phyloP scores from a whole-genome alignment of 2,113 vertebrate genomes.

The Chionomys nivalis region DNA sequence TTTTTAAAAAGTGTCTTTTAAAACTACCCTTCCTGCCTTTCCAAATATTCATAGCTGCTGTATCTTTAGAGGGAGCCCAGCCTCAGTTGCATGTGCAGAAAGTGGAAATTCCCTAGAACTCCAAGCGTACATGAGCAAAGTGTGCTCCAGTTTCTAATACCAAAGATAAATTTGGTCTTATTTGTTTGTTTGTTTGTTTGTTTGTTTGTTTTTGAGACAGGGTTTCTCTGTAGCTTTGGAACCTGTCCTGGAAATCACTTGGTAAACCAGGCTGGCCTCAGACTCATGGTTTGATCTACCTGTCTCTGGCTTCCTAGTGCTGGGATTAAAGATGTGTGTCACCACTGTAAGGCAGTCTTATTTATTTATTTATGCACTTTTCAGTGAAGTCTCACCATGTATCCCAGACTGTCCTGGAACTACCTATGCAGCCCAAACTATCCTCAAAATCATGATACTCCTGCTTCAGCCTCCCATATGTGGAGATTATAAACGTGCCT shows the following conservation, averaged over 20 bases:
- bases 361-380: neutral
- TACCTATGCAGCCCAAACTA: neutral
- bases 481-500: neutral
- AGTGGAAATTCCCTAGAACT: neutral
- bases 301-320: too few relatives aligned
- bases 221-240: too few relatives aligned
- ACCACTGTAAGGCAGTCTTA: too few relatives aligned
- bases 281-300: too few relatives aligned
- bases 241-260: too few relatives aligned
- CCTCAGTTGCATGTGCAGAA: neutral
- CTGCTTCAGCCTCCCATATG: neutral
- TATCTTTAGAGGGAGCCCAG: neutral
- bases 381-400: neutral
- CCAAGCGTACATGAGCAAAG: neutral
- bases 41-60: neutral
- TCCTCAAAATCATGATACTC: neutral
- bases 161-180: rapidly evolving
- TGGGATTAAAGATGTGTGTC: too few relatives aligned
- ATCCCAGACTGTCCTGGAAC: neutral
- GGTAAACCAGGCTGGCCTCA: too few relatives aligned
- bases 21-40: neutral
- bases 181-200: neutral
- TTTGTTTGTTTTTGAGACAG: neutral
- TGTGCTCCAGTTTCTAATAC: neutral
- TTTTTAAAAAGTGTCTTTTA: neutral